These are phyloP conservation scores for Dolichoris vasculosae DNA, from an alignment of 1,140 invertebrate species.

Conservation along the genomic window DNA sequence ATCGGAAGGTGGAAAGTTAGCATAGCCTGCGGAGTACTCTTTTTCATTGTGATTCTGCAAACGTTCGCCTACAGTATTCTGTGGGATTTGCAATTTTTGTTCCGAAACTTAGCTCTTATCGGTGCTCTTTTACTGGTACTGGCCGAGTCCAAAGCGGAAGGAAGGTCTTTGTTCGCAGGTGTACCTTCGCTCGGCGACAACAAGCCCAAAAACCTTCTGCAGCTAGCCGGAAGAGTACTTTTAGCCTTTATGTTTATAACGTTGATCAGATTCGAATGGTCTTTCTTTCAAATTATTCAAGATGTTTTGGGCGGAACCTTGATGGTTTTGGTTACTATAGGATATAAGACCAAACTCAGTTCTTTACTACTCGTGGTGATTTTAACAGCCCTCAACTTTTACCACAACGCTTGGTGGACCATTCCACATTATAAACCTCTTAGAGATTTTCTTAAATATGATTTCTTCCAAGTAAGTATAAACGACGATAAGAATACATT, in stretches of 20 bases:
- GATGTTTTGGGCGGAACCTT: slow-evolving; percentile 94
- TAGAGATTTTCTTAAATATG: slow-evolving; percentile 99
- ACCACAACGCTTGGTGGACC: slow-evolving; percentile 98
- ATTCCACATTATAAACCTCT: slow-evolving; percentile 95
- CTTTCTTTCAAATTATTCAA: slow-evolving; percentile 86
- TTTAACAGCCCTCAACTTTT: slow-evolving; percentile 93
- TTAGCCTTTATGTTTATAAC: slow-evolving; percentile 99
- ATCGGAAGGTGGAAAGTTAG: slow-evolving; percentile 93
- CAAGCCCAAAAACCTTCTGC: slow-evolving; percentile 97
- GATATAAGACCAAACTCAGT: slow-evolving; percentile 98
- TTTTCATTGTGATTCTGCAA: slow-evolving; percentile 96
- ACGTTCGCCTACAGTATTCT: slow-evolving; percentile 98
- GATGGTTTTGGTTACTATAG: slow-evolving; percentile 97
- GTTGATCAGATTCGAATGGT: slow-evolving; percentile 93
- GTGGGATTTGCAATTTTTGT: slow-evolving; percentile 98
- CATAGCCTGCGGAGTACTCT: slow-evolving; percentile 94
- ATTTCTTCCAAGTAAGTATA: slow-evolving; percentile 95
- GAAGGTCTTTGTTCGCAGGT: slow-evolving; percentile 96
- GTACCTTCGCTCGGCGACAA: slow-evolving; percentile 97
- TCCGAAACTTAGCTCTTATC: slow-evolving; percentile 95
- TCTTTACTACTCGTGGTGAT: slow-evolving; percentile 94
- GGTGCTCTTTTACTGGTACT: slow-evolving; percentile 95
- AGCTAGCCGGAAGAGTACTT: slow-evolving; percentile 95
- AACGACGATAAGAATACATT: neutral
- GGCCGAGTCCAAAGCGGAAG: slow-evolving; percentile 95